Evolutionary conservation across 2,797 vertebrate genomes (phyloP), one percentile per base, ranked within the genome.

Genomic region (Labeo calbasu): DNA sequence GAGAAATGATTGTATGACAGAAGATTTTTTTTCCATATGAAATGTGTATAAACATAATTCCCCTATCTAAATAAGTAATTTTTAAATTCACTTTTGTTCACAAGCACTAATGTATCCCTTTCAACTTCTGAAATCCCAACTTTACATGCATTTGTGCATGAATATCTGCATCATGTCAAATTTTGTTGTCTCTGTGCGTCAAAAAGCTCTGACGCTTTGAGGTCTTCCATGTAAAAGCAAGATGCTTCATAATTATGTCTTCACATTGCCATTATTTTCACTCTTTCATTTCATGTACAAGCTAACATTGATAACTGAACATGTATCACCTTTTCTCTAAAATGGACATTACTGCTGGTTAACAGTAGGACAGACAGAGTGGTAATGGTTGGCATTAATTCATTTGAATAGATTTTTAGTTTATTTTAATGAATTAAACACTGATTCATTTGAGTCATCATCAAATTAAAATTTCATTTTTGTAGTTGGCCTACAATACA

Each of bases 291-390:
- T 88, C 14, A 85, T 86, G 88, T 90, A 80, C 90, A 86, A 88
- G 84, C 86, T 92, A 91, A 91, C 94, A 92, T 93, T 89, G 88
- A 92, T 92, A 86, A 92, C 91, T 92, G 91, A 93, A 92, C 90
- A 17, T 85, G 88, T 77, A 40, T 80, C 53, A 77, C 80, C 83
- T 51, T 61, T 46, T 82, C 87, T 88, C 89, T 57, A 89, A 87
- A 85, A 83, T 90, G 68, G 77, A 82, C 17, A 87, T 89, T 82
- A 76, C 63, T 68, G 43, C 13, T 13, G 40, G 65, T 8, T 59
- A 17, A 48, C 32, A 68, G 23, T 48, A 15, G 59, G 2, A 89
- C 78, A 81, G 14, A n/a, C 59, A 46, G 86, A 55, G 75, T 55
- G 25, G 28, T 59, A 72, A 28, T 72, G 23, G 48, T 7, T 25